Conservation (phyloP, 2,113 vertebrate genomes). For the Microtus montanus region DNA sequence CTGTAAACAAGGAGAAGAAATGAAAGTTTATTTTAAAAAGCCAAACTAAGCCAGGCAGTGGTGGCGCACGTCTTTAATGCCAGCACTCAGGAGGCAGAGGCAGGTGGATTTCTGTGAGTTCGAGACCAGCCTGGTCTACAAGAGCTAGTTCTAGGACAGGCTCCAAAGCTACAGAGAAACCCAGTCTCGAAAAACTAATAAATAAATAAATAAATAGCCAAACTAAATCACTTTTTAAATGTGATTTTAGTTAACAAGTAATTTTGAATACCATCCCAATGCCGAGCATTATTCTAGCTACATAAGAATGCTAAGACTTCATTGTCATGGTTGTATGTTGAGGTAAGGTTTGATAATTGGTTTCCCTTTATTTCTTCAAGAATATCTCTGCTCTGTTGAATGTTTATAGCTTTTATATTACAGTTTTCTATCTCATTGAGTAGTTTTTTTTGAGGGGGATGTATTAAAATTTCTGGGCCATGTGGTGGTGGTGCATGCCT, state of each 20-base stretch:
- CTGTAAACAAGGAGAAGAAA: not conserved
- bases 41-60: too few species aligned
- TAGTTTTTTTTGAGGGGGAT: not conserved
- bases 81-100: too few species aligned
- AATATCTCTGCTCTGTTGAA: not conserved
- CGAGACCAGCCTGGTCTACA: too few species aligned
- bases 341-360: conserved; percentile 25
- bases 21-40: not conserved
- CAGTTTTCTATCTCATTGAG: not conserved
- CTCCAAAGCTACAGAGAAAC: too few species aligned
- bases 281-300: not conserved
- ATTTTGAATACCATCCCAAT: conserved; percentile 39
- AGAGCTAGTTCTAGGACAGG: too few species aligned
- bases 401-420: not conserved
- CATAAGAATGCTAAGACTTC: not conserved
- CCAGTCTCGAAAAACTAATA: too few species aligned
- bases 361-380: not conserved
- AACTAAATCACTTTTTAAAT: not conserved
- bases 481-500: not conserved
- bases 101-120: too few species aligned
- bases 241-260: conserved; percentile 21
- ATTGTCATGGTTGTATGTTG: not conserved
- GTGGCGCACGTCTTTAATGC: too few species aligned
- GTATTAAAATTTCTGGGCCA: not conserved
- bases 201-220: not conserved